phyloP scores from a whole-genome alignment of 2,113 vertebrate genomes.

The Xerus inauris region DNA sequence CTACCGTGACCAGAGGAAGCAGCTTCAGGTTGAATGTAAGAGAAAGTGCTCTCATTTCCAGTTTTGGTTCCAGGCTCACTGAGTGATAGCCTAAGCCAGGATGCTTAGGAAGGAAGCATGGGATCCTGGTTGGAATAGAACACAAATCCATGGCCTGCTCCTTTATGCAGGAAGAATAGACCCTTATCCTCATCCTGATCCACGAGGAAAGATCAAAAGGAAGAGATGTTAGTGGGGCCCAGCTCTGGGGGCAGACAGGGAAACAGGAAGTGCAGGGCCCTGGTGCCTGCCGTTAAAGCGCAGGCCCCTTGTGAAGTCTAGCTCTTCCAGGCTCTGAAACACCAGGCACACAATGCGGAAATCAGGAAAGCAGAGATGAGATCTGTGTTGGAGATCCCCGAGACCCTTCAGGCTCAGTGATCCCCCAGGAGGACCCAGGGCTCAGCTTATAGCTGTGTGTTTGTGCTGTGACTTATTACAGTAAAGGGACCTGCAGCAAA shows the following conservation, averaged over 20 bases:
- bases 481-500: not conserved
- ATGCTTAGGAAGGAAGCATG: too few species aligned
- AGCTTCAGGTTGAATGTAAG: not conserved
- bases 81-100: not conserved
- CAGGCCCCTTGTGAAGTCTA: too few species aligned
- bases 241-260: not conserved
- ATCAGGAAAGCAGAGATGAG: not conserved
- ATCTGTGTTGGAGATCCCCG: not conserved
- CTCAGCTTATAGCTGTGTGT: too few species aligned
- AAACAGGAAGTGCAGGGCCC: not conserved
- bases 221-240: not conserved
- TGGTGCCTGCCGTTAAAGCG: not conserved
- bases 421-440: not conserved
- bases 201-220: not conserved
- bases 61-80: not conserved
- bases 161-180: not conserved
- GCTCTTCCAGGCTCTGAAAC: not conserved
- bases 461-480: not conserved
- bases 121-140: too few species aligned
- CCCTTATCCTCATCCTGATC: too few species aligned
- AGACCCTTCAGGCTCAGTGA: not conserved
- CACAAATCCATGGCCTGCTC: not conserved
- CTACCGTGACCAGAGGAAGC: not conserved
- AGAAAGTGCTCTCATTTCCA: not conserved
- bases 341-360: not conserved